Conservation (phyloP, 2,888 invertebrate genomes). For the Pollenia angustigena region DNA sequence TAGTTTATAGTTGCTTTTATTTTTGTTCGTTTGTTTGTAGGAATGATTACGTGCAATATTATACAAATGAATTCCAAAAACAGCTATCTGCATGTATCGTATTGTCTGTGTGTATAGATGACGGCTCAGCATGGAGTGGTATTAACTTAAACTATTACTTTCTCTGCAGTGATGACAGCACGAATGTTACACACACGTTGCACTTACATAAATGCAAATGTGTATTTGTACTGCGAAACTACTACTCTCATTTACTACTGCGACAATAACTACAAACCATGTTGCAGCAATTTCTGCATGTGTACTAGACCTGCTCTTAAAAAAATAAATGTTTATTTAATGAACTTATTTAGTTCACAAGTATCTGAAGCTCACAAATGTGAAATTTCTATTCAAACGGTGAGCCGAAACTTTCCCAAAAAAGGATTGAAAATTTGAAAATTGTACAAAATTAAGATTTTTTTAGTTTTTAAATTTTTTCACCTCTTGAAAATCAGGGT, state of each 20-base stretch:
- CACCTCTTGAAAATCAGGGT: too few relatives aligned
- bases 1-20: constrained; percentile 40
- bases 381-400: too few relatives aligned
- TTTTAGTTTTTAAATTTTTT: too few relatives aligned
- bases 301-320: not conserved
- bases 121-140: constrained; percentile 61
- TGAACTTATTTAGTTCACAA: too few relatives aligned
- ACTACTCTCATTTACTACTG: not conserved
- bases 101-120: constrained; percentile 8
- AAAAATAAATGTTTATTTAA: not conserved
- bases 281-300: constrained; percentile 17
- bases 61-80: constrained; percentile 42
- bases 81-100: constrained; percentile 15
- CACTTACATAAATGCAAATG: too few relatives aligned
- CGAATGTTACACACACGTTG: constrained; percentile 26
- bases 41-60: constrained; percentile 58
- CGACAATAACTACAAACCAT: constrained; percentile 7
- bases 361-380: too few relatives aligned
- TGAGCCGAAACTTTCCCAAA: too few relatives aligned
- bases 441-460: too few relatives aligned
- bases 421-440: too few relatives aligned
- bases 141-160: constrained; percentile 66
- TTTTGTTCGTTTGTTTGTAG: constrained; percentile 30
- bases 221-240: not conserved
- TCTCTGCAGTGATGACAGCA: constrained; percentile 67